These are phyloP conservation scores for Onychostoma macrolepis DNA, from an alignment of 2,113 vertebrate species.

Conservation along the genomic window DNA sequence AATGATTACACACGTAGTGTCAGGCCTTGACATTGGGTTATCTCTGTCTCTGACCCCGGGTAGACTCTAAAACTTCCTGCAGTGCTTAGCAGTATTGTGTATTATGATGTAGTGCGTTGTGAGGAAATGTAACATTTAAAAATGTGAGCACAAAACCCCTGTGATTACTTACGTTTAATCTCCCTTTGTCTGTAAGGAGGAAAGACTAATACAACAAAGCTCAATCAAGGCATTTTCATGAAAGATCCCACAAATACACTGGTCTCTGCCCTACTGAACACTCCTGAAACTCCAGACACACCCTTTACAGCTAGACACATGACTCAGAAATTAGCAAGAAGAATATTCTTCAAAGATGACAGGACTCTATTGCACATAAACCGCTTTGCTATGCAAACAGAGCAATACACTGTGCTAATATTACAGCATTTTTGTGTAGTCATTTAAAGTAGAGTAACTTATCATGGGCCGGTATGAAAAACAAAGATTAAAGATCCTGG, in stretches of 20 bases:
- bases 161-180: slow-evolving; percentile 10
- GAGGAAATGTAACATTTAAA: background rate
- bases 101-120: background rate
- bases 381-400: background rate
- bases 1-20: slow-evolving; percentile 9
- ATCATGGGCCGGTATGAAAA: background rate
- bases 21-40: slow-evolving; percentile 13
- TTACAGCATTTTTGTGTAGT: background rate
- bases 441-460: background rate
- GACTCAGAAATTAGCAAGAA: slow-evolving; percentile 30
- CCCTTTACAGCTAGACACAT: slow-evolving; percentile 30
- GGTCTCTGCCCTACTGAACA: slow-evolving; percentile 12
- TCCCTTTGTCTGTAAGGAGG: slow-evolving; percentile 19
- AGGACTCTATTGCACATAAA: background rate
- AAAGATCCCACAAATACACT: background rate
- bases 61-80: background rate
- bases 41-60: slow-evolving; percentile 3
- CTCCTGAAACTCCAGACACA: slow-evolving; percentile 46
- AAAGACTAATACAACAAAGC: slow-evolving; percentile 1
- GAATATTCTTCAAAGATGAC: slow-evolving; percentile 9
- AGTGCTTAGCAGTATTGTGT: background rate
- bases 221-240: background rate
- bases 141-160: slow-evolving; percentile 17
- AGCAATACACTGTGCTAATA: background rate
- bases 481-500: background rate